phyloP scores from a whole-genome alignment of 2,888 invertebrate species.

The Metalampra italica region DNA sequence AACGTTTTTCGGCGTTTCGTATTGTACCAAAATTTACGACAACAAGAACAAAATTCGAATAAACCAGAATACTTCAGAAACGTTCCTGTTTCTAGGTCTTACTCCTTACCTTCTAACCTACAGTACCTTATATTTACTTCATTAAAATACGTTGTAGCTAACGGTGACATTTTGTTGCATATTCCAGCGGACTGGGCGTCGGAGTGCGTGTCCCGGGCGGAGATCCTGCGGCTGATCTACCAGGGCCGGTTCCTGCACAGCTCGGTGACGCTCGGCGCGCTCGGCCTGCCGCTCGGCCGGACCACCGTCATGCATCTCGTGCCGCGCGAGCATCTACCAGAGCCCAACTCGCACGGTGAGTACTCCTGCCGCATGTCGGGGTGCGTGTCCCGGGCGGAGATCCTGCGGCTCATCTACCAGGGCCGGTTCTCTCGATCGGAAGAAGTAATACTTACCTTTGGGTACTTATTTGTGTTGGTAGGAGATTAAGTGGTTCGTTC shows the following conservation, averaged over 20 bases:
- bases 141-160: too few species aligned
- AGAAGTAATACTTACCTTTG: neutral
- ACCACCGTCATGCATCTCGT: constrained; percentile 99
- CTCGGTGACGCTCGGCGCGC: constrained; percentile 98
- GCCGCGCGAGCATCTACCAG: constrained; percentile 98
- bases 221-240: constrained; percentile 99
- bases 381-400: neutral
- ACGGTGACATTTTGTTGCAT: too few species aligned
- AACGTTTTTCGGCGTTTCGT: too few species aligned
- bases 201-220: constrained; percentile 96
- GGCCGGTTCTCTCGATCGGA: neutral
- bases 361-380: constrained; percentile 2
- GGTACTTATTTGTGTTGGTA: too few species aligned
- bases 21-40: too few species aligned
- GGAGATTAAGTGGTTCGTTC: too few species aligned
- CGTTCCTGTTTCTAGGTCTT: too few species aligned
- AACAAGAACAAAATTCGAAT: too few species aligned
- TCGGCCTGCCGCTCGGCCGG: constrained; percentile 97
- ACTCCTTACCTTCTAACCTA: too few species aligned
- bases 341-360: constrained; percentile 97
- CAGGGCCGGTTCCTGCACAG: constrained; percentile 99
- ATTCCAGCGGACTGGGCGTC: constrained; percentile 94
- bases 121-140: too few species aligned
- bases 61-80: too few species aligned
- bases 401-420: neutral